Evolutionary conservation across 2,888 invertebrate species (phyloP), one percentile per base, ranked within the genome.

Genomic region (Lepidocyrtinus sp.): DNA sequence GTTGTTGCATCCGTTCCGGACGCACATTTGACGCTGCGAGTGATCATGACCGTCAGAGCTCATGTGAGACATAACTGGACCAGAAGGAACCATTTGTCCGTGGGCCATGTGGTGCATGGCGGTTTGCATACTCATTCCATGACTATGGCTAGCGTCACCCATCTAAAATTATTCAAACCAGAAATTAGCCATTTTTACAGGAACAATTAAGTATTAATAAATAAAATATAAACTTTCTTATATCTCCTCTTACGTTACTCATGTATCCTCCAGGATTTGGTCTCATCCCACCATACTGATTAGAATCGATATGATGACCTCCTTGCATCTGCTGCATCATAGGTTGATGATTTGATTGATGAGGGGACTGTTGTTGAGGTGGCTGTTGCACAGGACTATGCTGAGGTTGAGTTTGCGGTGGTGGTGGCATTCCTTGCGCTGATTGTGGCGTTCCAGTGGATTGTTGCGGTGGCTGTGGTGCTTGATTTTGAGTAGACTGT

Each of bases 1-100:
- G 87, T 90, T 90, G n/a, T 87, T 87, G 87, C 90, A 90, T 68
- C 90, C 90, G 81, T 88, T 88, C 24, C 85, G 83, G 55, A 86
- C 81, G 72, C 86, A 86, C 82, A 85, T 80, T 80, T 82, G 85
- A 50, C 86, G 74, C 65, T 84, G 85, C 27, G 82, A 83, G 69
- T 84, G 82, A 73, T 82, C 82, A 68, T 85, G 84, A 82, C 81
- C 83, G 55, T 85, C 83, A n/a, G 82, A 78, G 65, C 27, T 72
- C 81, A 83, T 83, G 71, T 85, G 86, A 78, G 77, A 82, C 84
- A 86, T 84, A 17, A 81, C 85, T 46, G 82, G 73, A 46, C 80
- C 82, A 17, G 76, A 77, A 59, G 83, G 75, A 61, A 59, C 73
- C 81, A 83, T 83, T 82, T 81, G 84, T 55, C 82, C 81, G 64